Conservation (phyloP, 1,140 invertebrate genomes). For the Homalodisca vitripennis region DNA sequence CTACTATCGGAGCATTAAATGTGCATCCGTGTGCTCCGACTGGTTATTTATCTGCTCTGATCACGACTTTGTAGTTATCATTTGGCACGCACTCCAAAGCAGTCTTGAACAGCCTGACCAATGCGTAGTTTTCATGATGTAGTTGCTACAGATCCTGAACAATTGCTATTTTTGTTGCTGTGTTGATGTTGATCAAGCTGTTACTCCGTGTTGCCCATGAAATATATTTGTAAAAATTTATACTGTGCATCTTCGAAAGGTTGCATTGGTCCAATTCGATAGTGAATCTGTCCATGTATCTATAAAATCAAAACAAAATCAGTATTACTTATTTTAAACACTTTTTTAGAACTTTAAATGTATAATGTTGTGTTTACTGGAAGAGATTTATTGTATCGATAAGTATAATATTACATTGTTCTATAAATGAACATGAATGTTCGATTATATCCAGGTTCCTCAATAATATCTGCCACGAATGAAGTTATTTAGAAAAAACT, state of each 20-base stretch:
- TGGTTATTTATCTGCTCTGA: slow-evolving; percentile 43
- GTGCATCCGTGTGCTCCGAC: slow-evolving; percentile 40
- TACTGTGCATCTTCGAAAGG: slow-evolving; percentile 38
- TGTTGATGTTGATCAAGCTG: slow-evolving; percentile 29
- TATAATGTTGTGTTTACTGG: too few species aligned
- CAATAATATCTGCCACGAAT: slow-evolving; percentile 45
- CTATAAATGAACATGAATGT: slow-evolving; percentile 47
- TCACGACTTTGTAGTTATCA: slow-evolving; percentile 36
- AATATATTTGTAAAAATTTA: slow-evolving; percentile 50
- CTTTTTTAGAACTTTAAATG: too few species aligned
- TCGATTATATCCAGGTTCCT: slow-evolving; percentile 44
- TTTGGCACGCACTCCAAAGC: slow-evolving; percentile 38
- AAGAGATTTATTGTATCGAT: too few species aligned
- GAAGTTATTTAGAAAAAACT: slow-evolving; percentile 48
- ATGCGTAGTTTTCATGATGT: slow-evolving; percentile 39
- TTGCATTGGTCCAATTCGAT: slow-evolving; percentile 44
- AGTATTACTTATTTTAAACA: too few species aligned
- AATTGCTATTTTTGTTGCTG: neutral
- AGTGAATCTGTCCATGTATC: slow-evolving; percentile 35
- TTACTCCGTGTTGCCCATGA: slow-evolving; percentile 42
- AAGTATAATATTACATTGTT: too few species aligned
- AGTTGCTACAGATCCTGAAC: slow-evolving; percentile 38
- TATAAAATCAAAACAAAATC: too few species aligned
- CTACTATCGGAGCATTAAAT: slow-evolving; percentile 42
- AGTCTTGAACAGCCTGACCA: slow-evolving; percentile 42